These are phyloP conservation scores for Proteles cristata DNA, from an alignment of 2,113 vertebrate species.

Conservation along the genomic window DNA sequence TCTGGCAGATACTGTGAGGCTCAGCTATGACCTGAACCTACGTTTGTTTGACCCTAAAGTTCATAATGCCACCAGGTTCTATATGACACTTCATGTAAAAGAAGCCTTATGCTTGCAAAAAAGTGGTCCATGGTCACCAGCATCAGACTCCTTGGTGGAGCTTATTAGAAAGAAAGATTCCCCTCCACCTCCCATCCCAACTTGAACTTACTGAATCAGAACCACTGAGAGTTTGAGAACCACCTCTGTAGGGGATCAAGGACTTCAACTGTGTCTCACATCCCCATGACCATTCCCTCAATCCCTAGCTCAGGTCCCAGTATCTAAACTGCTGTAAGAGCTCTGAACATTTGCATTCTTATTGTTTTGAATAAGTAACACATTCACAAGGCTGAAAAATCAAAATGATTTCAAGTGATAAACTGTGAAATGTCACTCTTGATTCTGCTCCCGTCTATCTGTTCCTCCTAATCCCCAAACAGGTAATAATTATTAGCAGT, in stretches of 20 bases:
- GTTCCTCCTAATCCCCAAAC: not conserved
- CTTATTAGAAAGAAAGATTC: not conserved
- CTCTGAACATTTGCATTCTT: not conserved
- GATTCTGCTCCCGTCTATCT: not conserved
- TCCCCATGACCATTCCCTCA: not conserved
- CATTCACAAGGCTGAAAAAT: not conserved
- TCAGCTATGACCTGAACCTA: not conserved
- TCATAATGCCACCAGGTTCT: not conserved
- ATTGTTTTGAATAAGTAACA: conserved; percentile 5
- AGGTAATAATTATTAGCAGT: not conserved
- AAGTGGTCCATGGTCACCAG: not conserved
- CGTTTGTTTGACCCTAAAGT: not conserved
- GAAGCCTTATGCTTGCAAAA: not conserved
- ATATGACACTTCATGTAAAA: not conserved
- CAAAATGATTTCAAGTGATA: not conserved
- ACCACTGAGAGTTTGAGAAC: not conserved
- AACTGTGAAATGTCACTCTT: not conserved
- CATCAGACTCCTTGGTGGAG: not conserved
- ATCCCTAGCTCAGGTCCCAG: not conserved
- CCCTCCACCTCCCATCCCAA: not conserved
- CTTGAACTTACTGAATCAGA: not conserved
- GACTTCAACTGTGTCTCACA: not conserved
- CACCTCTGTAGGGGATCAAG: not conserved
- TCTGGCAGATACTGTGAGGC: not conserved
- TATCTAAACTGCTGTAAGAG: not conserved